Percentiles rank a stretch among this genome's conserved stretches.
Evolutionary conservation across 2,888 invertebrate genomes (phyloP).

Genomic region (Coecobrya sp.): DNA sequence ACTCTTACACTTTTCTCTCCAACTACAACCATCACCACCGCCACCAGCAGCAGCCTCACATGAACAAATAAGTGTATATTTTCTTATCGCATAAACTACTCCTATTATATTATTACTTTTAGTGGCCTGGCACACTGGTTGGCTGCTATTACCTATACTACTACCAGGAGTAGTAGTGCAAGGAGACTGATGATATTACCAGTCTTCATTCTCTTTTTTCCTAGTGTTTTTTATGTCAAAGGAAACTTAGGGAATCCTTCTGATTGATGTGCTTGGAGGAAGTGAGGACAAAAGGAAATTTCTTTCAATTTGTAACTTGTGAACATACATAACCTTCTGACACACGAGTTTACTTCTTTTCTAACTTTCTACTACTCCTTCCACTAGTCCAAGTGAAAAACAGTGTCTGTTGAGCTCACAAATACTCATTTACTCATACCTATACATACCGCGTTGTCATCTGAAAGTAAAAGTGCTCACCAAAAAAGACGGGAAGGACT

Average conservation of each 20-base stretch:
- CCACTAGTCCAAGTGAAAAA: background rate
- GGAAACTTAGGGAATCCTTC: constrained; percentile 72
- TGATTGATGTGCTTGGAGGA: constrained; percentile 81
- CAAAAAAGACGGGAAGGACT: too few species aligned
- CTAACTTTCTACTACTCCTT: constrained; percentile 27
- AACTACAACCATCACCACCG: constrained; percentile 22
- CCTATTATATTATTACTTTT: constrained; percentile 39
- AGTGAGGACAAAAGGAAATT: constrained; percentile 81
- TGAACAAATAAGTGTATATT: constrained; percentile 49
- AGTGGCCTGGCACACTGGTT: constrained; percentile 15
- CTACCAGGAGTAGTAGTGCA: background rate
- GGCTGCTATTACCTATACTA: background rate
- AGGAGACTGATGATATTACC: constrained; percentile 20
- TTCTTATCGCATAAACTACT: constrained; percentile 47
- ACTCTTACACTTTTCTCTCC: constrained; percentile 35
- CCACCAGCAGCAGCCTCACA: constrained; percentile 40
- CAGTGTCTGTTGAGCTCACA: constrained; percentile 47
- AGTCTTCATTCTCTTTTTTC: constrained; percentile 36
- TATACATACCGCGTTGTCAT: background rate
- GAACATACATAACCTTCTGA: constrained; percentile 72
- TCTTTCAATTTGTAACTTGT: constrained; percentile 81
- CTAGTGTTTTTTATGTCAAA: constrained; percentile 72
- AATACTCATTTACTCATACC: constrained; percentile 36
- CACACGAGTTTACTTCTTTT: constrained; percentile 65
- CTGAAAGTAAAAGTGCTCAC: background rate